Evolutionary conservation across 1,140 invertebrate genomes (phyloP).

Genomic region (Drosophila varians): DNA sequence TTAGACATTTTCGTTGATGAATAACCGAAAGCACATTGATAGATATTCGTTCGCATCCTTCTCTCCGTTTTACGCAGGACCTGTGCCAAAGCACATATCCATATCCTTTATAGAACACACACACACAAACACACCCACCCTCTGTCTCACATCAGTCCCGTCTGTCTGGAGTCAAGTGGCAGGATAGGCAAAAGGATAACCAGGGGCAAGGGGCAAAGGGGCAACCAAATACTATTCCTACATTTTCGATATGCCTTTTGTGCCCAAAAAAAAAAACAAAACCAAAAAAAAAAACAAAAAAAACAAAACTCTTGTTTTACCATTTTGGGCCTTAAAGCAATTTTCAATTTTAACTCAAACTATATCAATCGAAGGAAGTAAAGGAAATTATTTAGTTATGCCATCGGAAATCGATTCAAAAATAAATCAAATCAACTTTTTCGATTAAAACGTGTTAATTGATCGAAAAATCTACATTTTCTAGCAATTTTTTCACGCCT

Average conservation of each 20-base stretch:
- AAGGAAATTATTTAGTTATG: no score
- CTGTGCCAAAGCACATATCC: conserved; percentile 16
- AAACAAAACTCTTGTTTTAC: neutral
- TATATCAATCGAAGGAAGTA: neutral
- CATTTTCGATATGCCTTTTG: conserved; percentile 1
- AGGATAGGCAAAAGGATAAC: neutral
- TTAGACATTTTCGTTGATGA: conserved; percentile 81
- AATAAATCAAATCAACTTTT: no score
- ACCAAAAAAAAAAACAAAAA: neutral
- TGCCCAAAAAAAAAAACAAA: neutral
- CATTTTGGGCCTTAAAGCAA: neutral
- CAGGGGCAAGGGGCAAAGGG: neutral
- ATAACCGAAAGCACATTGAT: conserved; percentile 79
- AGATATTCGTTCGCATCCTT: conserved; percentile 54
- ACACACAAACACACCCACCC: neutral
- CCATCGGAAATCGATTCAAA: no score
- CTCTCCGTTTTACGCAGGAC: conserved; percentile 7
- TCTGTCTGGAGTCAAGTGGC: conserved; percentile 50
- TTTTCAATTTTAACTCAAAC: neutral
- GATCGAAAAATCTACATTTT: no score
- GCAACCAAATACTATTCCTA: neutral
- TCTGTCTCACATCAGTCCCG: neutral
- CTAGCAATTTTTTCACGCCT: neutral
- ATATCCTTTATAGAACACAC: conserved; percentile 1
- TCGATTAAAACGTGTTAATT: no score